Evolutionary conservation across 2,113 vertebrate species (phyloP), one percentile per base, ranked within the genome.

Genomic region (Coturnix japonica): DNA sequence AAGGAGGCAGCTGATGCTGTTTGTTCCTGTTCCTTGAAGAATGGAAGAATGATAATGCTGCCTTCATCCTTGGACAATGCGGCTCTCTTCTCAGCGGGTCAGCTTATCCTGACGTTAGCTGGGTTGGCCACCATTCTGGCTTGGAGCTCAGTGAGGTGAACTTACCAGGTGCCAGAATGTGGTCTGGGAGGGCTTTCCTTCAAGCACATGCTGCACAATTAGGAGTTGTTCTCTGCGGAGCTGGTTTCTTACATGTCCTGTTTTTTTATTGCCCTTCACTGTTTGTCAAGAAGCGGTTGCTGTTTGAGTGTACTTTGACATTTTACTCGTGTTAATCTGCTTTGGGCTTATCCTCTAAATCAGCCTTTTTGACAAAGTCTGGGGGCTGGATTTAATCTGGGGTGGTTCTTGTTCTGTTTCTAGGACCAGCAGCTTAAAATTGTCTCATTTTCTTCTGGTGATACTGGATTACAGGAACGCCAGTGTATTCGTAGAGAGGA

Each of bases 231-330:
- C 53, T 76, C 35, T 87, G 37, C 59, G 25, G 28, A 30, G 17
- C 4, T 41, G 14, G 9, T 72, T 86, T 80, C 65, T 78, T 78
- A 46, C 79, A 71, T 57, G 65, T 90, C 64, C n/a, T 88, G 43
- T 1, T 19, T 74, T 74, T 95, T 96, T 93, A 93, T 9, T 17
- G 14, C 63, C 37, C 37, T 18, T 72, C 63, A n/a, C 31, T 93
- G 63, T 95, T 96, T 95, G 71, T 89, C 83, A 88, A 95, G 83
- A 81, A 89, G 28, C 67, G 89, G 63, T 89, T 94, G 66, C 44
- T 91, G 35, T 94, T 86, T 86, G 77, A 87, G 33, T 73, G 83
- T 93, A 95, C 92, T 89, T 95, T 95, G 95, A 81, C 88, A 93
- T 90, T 17, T 0, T 93, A 41, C 54, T 90, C 69, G 54, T 31